phyloP scores from a whole-genome alignment of 2,797 vertebrate genomes.

The Hirundo rustica region DNA sequence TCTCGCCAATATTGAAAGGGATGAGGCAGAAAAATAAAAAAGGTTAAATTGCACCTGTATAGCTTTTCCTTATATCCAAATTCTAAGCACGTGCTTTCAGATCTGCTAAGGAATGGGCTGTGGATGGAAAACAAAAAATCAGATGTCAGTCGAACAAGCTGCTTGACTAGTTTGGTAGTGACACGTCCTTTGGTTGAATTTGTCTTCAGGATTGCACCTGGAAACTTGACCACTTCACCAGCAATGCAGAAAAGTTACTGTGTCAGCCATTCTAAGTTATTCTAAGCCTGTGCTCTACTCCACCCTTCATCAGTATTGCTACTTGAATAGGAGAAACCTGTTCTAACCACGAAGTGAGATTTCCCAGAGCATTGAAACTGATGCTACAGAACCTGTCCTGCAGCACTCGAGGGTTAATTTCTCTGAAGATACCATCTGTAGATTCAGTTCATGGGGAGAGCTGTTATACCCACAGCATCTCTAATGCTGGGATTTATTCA shows the following conservation, averaged over 20 bases:
- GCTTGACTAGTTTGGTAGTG: background rate
- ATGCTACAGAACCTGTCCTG: background rate
- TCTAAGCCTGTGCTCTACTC: background rate
- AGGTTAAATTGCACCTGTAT: background rate
- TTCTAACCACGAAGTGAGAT: background rate
- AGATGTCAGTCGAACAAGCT: background rate
- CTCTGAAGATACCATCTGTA: background rate
- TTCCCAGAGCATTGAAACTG: background rate
- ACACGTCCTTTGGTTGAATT: background rate
- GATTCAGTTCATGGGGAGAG: conserved; percentile 1
- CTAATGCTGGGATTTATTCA: conserved; percentile 34
- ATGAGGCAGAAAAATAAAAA: background rate
- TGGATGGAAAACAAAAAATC: background rate
- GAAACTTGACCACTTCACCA: background rate
- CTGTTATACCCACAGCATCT: conserved; percentile 19
- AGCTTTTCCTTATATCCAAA: background rate
- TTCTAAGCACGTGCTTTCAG: background rate
- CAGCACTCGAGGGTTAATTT: background rate
- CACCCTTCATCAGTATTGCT: background rate
- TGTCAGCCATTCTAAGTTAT: background rate
- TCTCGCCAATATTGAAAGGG: background rate
- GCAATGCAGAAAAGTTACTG: background rate
- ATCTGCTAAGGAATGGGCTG: background rate
- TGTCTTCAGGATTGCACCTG: background rate
- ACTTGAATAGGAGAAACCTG: background rate